Evolutionary conservation across 2,888 invertebrate species (phyloP), one percentile per base, ranked within the genome.

Genomic region (Spodoptera exigua): DNA sequence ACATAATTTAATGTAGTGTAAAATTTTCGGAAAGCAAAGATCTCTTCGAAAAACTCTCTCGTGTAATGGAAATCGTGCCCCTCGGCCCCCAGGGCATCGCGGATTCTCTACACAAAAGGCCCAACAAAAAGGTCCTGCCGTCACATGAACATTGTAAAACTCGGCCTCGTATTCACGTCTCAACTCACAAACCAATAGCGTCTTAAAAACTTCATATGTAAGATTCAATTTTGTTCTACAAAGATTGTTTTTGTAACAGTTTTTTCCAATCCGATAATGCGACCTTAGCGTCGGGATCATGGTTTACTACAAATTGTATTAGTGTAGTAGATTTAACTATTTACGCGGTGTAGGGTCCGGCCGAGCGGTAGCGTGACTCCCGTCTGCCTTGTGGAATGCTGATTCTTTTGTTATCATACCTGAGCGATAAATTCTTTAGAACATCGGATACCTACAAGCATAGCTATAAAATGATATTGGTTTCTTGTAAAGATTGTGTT

Each of bases 261-360:
- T 93, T 92, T 92, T 92, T 92, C 90, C 92, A 92, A 92, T 93
- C 91, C 91, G 92, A 93, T 93, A 93, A 93, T 93, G 92, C 91
- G 90, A 92, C 92, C 92, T 92, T 93, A 92, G 91, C 89, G 91
- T 85, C 89, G 90, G 91, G 92, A 93, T 93, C 93, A 92, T 93
- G 93, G 93, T 93, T 93, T 93, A 93, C 93, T 93, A 93, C 93
- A 93, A 93, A 93, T 93, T 93, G 93, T 93, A 93, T 93, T 92
- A 92, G 91, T 92, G 92, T 89, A 91, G 92, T 91, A 91, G 86
- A 91, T 92, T 92, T 92, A 92, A 93, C 92, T 92, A 93, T 93
- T 92, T 92, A 92, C 91, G 85, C 87, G 82, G 76, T 67, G 83
- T 81, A 80, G 76, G 72, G 80, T 70, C 76, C 74, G 65, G 70